These are phyloP conservation scores for Metallyticus violacea DNA, from an alignment of 2,888 invertebrate genomes.

Conservation along the genomic window DNA sequence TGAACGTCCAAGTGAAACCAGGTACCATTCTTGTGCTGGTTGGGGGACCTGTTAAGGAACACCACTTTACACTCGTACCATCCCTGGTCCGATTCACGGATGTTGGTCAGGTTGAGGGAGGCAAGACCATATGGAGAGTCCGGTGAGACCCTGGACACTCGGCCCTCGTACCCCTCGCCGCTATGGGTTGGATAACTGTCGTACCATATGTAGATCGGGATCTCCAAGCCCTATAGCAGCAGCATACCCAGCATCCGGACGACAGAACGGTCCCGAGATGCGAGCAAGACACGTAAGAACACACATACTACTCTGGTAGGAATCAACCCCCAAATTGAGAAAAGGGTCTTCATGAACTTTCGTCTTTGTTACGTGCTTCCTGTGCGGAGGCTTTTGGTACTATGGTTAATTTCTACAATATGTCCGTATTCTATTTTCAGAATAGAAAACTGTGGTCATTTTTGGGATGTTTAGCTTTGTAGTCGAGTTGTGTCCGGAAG, in stretches of 20 bases:
- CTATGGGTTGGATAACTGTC: conserved; percentile 96
- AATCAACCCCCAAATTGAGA: neutral
- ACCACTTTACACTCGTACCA: conserved; percentile 95
- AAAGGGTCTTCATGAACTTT: neutral
- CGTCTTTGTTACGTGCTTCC: neutral
- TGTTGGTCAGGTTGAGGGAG: conserved; percentile 92
- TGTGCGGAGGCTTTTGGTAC: neutral
- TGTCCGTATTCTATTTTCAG: neutral
- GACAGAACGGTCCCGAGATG: neutral
- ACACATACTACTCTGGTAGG: neutral
- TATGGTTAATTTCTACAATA: neutral
- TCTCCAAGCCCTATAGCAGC: conserved; percentile 79
- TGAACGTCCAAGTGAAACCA: conserved; percentile 98
- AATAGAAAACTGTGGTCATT: too few species aligned
- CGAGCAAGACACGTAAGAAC: neutral
- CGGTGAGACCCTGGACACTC: conserved; percentile 84
- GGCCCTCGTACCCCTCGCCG: conserved; percentile 89
- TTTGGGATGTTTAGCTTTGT: too few species aligned
- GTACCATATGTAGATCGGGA: conserved; percentile 97
- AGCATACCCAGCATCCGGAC: conserved; percentile 35
- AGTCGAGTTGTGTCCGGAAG: too few species aligned
- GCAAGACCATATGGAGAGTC: conserved; percentile 88
- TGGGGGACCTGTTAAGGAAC: conserved; percentile 91
- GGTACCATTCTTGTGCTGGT: conserved; percentile 90
- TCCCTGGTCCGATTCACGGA: conserved; percentile 89